Conservation (phyloP, 2,113 vertebrate genomes). For the Burhinus bistriatus region DNA sequence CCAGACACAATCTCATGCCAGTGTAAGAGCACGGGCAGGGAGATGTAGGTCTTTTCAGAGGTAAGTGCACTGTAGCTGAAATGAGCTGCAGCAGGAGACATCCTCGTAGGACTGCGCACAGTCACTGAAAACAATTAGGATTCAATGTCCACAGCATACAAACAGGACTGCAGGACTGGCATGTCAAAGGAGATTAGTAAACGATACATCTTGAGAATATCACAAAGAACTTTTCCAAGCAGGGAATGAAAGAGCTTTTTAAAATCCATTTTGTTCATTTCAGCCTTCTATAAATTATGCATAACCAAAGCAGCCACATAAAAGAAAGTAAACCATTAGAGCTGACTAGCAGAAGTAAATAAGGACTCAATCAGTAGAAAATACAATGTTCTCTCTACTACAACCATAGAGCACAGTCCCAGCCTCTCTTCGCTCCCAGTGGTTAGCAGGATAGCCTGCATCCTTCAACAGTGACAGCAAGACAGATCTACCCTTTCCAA, state of each 20-base stretch:
- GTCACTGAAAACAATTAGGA: neutral
- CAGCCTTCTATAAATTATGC: slow-evolving; percentile 12
- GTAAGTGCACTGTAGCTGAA: neutral
- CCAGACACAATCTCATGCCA: neutral
- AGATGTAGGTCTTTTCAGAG: neutral
- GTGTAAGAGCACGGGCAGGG: accelerated
- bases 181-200: neutral
- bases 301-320: neutral
- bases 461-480: neutral
- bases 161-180: neutral
- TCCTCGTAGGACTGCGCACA: neutral
- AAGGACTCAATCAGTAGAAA: neutral
- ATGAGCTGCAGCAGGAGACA: neutral
- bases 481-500: neutral
- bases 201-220: neutral
- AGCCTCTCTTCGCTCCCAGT: neutral
- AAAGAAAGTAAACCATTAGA: neutral
- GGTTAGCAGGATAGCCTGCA: neutral
- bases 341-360: neutral
- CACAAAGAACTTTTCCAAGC: neutral
- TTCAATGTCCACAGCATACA: neutral
- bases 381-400: neutral
- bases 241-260: neutral
- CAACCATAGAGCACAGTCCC: neutral
- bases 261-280: neutral